A percentile compares a stretch with the other conserved stretches of the same genome.
phyloP scores from a whole-genome alignment of 2,797 vertebrate genomes.

The Denticeps clupeoides region DNA sequence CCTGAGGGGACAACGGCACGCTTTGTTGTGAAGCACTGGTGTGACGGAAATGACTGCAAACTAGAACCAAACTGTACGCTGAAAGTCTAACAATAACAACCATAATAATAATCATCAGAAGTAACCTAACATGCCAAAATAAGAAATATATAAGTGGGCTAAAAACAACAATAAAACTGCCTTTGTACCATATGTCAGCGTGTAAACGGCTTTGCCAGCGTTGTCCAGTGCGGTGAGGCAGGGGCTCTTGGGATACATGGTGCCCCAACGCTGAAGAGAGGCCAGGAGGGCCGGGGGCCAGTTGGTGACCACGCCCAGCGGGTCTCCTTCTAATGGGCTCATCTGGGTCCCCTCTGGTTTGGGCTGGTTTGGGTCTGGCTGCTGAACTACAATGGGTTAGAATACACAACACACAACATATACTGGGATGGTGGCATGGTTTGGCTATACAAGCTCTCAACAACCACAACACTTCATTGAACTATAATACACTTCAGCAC shows the following conservation, averaged over 20 bases:
- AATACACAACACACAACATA: too few relatives aligned
- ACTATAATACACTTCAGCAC: too few relatives aligned
- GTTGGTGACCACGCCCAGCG: conserved; percentile 57
- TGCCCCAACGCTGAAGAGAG: conserved; percentile 81
- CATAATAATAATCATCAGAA: too few relatives aligned
- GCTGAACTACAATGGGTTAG: conserved; percentile 56
- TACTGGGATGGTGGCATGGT: background rate
- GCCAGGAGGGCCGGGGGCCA: conserved; percentile 76
- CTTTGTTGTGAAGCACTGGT: background rate
- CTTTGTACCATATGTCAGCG: conserved; percentile 84
- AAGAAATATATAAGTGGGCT: too few relatives aligned
- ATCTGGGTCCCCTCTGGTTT: conserved; percentile 79
- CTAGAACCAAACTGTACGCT: too few relatives aligned
- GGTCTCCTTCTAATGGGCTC: conserved; percentile 72
- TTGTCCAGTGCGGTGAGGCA: conserved; percentile 85
- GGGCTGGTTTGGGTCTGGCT: conserved; percentile 86
- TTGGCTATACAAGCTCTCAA: too few relatives aligned
- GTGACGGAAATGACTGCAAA: too few relatives aligned
- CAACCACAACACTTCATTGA: too few relatives aligned
- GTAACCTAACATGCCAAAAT: too few relatives aligned
- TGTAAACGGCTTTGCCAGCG: conserved; percentile 76
- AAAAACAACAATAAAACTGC: background rate
- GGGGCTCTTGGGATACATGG: conserved; percentile 76
- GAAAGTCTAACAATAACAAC: too few relatives aligned
- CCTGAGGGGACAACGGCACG: conserved; percentile 48